Conservation (phyloP, 2,113 vertebrate species). For the Steatornis caripensis region DNA sequence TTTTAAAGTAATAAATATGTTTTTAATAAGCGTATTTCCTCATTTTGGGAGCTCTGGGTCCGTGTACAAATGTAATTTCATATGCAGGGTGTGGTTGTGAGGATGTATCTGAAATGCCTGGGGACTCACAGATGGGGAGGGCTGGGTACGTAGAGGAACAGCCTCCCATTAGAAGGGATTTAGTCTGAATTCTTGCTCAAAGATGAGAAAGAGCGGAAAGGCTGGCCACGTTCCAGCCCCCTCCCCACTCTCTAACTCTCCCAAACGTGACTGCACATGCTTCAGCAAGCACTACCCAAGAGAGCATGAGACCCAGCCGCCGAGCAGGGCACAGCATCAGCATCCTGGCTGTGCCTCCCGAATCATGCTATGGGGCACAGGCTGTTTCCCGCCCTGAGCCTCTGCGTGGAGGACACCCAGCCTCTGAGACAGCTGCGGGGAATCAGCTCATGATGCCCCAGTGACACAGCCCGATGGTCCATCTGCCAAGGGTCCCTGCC, state of each 20-base stretch:
- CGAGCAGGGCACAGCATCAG: not conserved
- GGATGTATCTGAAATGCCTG: not conserved
- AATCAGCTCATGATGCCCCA: not conserved
- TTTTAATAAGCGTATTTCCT: slow-evolving; percentile 18
- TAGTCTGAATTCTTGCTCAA: not conserved
- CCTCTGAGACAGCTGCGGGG: not conserved
- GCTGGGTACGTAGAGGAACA: not conserved
- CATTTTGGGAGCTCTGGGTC: not conserved
- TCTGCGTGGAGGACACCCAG: fast-evolving
- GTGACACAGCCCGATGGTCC: fast-evolving
- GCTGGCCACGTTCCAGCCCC: not conserved
- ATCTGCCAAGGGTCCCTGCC: not conserved
- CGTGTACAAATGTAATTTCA: not conserved
- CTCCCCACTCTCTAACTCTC: not conserved
- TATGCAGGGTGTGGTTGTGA: not conserved
- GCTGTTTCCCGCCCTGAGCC: fast-evolving
- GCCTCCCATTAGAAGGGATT: not conserved
- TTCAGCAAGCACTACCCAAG: not conserved
- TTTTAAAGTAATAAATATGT: slow-evolving; percentile 30
- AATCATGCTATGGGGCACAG: fast-evolving
- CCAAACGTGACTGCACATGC: not conserved
- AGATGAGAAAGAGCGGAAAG: not conserved
- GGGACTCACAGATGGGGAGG: not conserved
- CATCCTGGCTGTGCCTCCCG: not conserved
- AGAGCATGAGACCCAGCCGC: fast-evolving